Evolutionary conservation across 1,140 invertebrate species (phyloP).

Genomic region (Delia radicum): DNA sequence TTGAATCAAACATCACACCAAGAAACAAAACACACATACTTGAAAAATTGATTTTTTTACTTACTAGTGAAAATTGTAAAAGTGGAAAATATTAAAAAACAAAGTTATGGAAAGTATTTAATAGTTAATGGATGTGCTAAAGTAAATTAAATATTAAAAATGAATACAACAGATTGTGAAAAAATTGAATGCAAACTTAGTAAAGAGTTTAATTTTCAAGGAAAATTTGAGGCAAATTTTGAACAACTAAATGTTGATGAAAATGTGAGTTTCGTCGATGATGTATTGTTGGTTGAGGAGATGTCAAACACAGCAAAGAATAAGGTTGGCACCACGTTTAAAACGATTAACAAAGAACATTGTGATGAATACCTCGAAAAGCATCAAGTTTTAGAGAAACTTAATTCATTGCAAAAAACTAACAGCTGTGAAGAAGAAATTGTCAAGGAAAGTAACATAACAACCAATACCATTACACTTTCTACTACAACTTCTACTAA

Average conservation of each 20-base stretch:
- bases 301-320: constrained; percentile 8
- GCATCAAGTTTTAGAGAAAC: neutral
- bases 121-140: too few species aligned
- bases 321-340: constrained; percentile 15
- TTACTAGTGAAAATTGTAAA: neutral
- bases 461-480: neutral
- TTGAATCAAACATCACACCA: neutral
- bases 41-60: constrained; percentile 28
- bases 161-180: constrained; percentile 27
- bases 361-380: constrained; percentile 13
- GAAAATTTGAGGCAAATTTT: constrained; percentile 13
- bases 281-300: constrained; percentile 12
- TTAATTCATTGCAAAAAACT: neutral
- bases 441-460: neutral
- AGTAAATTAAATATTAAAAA: neutral
- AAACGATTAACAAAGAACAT: neutral
- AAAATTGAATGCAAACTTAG: constrained; percentile 26
- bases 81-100: too few species aligned
- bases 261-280: neutral
- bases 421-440: neutral
- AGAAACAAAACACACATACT: constrained; percentile 1
- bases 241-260: constrained; percentile 8
- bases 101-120: too few species aligned
- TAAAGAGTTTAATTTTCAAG: constrained; percentile 12
- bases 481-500: too few species aligned